Evolutionary conservation across 2,797 vertebrate genomes (phyloP), one percentile per base, ranked within the genome.

Genomic region (Mycteria americana): DNA sequence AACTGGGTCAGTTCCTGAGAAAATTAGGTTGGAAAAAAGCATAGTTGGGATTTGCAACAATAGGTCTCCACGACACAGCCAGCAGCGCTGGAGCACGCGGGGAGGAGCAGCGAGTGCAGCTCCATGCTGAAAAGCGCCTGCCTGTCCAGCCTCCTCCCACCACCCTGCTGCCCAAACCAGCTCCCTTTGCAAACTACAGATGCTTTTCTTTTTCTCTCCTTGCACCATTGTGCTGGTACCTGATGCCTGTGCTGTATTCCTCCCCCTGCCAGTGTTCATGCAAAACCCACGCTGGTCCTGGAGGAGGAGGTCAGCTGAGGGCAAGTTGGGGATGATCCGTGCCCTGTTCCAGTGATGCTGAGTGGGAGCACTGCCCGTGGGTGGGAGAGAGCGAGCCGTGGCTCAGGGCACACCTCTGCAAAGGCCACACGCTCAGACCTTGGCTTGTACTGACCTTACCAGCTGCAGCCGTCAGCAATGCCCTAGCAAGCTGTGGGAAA

Each of bases 1-100:
- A 83, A 50, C 33, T 65, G 46, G 60, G 89, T 65, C 95, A 92
- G 11, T 94, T 96, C 88, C 88, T 84, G 76, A 81, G 93, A 96
- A 96, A 92, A 92, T n/a, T 62, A 13, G 45, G 19, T 8, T 88
- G 54, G 60, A 45, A 57, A 51, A 91, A 88, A 69, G 10, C 24
- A 18, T 2, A 9, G 21, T 6, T 53, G 51, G 51, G 59, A 15
- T 89, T 67, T 77, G 54, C 37, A 76, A 8, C n/a, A 57, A 2
- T 3, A 19, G 41, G 31, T 45, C 45, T 87, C 19, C 28, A 41
- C 1, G 4, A 41, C 3, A 7, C 31, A 62, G 27, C 13, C 22
- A 3, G 43, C 57, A 45, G 62, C 3, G 1, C 65, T 31, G 69
- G 43, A 59, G 30, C 62, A 31, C 2, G 5, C 1, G 0, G 10